Conservation (phyloP, 1,140 invertebrate species). For the Caenorhabditis briggsae region DNA sequence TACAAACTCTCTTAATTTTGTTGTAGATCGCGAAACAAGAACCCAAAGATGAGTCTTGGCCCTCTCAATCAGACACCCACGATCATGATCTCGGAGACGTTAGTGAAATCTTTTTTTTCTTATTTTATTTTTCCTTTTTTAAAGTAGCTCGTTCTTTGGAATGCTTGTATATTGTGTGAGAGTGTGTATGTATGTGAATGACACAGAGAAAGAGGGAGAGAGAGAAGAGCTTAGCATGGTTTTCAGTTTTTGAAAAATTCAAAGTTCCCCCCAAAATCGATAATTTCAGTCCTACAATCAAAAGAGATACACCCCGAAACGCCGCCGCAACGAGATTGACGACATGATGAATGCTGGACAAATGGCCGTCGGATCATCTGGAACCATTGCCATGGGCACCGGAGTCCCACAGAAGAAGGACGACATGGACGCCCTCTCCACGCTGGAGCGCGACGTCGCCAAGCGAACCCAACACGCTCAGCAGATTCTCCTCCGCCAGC, state of each 20-base stretch:
- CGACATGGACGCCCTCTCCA: slow-evolving; percentile 63
- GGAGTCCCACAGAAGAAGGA: slow-evolving; percentile 56
- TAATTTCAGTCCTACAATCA: slow-evolving; percentile 62
- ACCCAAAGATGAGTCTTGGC: slow-evolving; percentile 42
- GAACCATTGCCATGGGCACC: slow-evolving; percentile 22
- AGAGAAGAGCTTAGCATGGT: background rate
- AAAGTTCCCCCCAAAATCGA: background rate
- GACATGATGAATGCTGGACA: slow-evolving; percentile 39
- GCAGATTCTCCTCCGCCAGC: slow-evolving; percentile 35
- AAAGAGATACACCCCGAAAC: slow-evolving; percentile 67
- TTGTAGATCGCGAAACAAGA: slow-evolving; percentile 55
- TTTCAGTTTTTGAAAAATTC: background rate
- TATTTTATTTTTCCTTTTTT: background rate
- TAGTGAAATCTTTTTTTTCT: slow-evolving; percentile 38
- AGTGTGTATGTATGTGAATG: no score
- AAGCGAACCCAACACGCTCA: slow-evolving; percentile 66
- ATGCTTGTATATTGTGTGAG: slow-evolving; percentile 24
- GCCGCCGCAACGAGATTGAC: slow-evolving; percentile 53
- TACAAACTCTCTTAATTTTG: slow-evolving; percentile 18
- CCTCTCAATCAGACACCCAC: slow-evolving; percentile 44
- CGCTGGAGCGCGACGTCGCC: slow-evolving; percentile 66
- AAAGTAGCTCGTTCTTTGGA: slow-evolving; percentile 9
- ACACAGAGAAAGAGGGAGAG: no score
- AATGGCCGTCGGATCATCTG: slow-evolving; percentile 37
- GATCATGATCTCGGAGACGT: slow-evolving; percentile 55